These are phyloP conservation scores for Tiliqua scincoides DNA, from an alignment of 2,113 vertebrate species.

Conservation along the genomic window DNA sequence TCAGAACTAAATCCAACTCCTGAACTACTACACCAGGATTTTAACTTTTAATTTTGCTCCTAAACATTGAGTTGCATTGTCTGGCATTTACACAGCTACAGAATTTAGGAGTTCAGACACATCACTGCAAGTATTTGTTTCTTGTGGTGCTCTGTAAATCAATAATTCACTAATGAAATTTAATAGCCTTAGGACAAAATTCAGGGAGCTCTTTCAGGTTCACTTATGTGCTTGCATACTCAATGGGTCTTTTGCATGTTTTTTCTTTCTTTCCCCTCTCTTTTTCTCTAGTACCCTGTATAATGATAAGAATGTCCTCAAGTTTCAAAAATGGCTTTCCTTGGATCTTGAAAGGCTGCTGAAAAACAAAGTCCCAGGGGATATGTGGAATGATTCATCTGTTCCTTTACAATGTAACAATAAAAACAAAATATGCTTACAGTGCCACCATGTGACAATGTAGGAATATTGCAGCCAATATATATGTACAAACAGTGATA, in stretches of 20 bases:
- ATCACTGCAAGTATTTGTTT: not conserved
- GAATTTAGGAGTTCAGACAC: not conserved
- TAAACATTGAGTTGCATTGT: too few species aligned
- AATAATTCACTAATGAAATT: not conserved
- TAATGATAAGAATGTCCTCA: not conserved
- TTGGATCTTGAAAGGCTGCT: not conserved
- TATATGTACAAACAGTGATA: not conserved
- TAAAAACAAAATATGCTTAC: slow-evolving; percentile 1
- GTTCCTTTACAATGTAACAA: not conserved
- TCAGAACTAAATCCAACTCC: too few species aligned
- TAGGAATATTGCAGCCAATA: slow-evolving; percentile 30
- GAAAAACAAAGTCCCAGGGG: not conserved
- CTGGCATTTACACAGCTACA: not conserved
- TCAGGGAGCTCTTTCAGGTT: not conserved
- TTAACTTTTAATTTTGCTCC: too few species aligned
- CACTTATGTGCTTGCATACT: not conserved
- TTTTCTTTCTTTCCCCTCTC: too few species aligned
- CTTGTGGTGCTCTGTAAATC: not conserved
- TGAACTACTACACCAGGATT: too few species aligned
- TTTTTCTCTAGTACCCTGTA: not conserved
- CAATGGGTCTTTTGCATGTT: not conserved
- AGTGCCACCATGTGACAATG: slow-evolving; percentile 51
- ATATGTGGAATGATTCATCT: not conserved
- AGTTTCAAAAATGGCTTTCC: not conserved
- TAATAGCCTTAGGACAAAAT: not conserved